Conservation (phyloP, 2,113 vertebrate genomes). For the Centropristis striata region DNA sequence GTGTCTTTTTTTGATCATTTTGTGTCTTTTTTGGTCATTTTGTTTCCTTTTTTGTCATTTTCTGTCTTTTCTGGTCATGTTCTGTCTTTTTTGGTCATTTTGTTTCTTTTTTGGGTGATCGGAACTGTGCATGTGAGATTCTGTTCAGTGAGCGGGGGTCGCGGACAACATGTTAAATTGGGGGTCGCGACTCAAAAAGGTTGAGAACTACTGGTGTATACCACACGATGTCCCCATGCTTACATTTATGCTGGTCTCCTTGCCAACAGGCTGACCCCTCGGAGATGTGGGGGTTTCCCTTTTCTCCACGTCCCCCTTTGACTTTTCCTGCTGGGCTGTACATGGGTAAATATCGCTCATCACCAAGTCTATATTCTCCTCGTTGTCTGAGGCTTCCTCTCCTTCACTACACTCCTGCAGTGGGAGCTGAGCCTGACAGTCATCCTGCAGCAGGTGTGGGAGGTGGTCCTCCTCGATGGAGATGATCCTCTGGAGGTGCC, state of each 20-base stretch:
- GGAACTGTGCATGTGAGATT: too few relatives aligned
- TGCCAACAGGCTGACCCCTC: conserved; percentile 89
- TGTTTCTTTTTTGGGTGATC: too few relatives aligned
- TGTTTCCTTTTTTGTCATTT: too few relatives aligned
- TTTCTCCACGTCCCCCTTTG: conserved; percentile 8
- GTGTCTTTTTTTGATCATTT: too few relatives aligned
- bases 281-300: conserved; percentile 77
- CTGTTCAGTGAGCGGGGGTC: too few relatives aligned
- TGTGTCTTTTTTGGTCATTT: too few relatives aligned
- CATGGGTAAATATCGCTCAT: conserved; percentile 66
- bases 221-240: neutral
- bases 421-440: conserved; percentile 62
- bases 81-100: too few relatives aligned
- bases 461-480: conserved; percentile 96
- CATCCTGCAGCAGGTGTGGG: conserved; percentile 89
- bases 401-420: conserved; percentile 81
- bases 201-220: too few relatives aligned
- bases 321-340: conserved; percentile 17
- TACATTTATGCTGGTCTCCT: conserved; percentile 85
- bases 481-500: conserved; percentile 90
- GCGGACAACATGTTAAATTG: too few relatives aligned
- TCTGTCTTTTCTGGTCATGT: too few relatives aligned
- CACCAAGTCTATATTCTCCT: conserved; percentile 67
- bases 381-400: conserved; percentile 53
- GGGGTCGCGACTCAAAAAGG: too few relatives aligned